A percentile compares a stretch with the other conserved stretches of the same genome.
These are phyloP conservation scores for Peucedramus taeniatus DNA, from an alignment of 2,113 vertebrate species.

Conservation along the genomic window DNA sequence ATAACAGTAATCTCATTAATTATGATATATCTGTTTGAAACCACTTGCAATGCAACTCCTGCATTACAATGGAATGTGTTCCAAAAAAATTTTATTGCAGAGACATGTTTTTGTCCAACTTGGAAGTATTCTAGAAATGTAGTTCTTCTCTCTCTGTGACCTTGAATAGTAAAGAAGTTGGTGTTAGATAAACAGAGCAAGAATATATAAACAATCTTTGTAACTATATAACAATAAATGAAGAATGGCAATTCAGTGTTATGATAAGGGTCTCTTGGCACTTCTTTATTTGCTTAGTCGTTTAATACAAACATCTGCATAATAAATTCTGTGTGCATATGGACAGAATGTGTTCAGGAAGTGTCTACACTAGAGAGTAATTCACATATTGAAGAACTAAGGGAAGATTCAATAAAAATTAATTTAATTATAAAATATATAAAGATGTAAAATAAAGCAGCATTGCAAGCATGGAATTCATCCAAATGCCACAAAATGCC, in stretches of 20 bases:
- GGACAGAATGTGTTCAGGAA: constrained; percentile 48
- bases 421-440: background rate
- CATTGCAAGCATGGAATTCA: background rate
- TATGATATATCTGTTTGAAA: background rate
- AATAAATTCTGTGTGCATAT: constrained; percentile 17
- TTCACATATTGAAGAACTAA: constrained; percentile 14
- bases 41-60: background rate
- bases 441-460: background rate
- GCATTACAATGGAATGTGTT: background rate
- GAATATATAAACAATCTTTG: constrained; percentile 44
- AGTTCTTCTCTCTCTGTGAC: constrained; percentile 36
- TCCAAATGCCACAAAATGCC: background rate
- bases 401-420: background rate
- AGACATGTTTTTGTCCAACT: background rate
- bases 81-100: background rate
- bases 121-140: constrained; percentile 3
- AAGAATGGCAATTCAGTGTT: constrained; percentile 47
- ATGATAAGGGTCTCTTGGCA: constrained; percentile 11
- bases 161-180: constrained; percentile 29
- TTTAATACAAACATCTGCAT: constrained; percentile 2
- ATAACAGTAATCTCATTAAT: background rate
- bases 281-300: constrained; percentile 46
- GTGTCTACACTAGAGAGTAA: background rate
- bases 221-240: constrained; percentile 60
- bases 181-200: constrained; percentile 35